Conservation (phyloP, 2,113 vertebrate species). For the Epinephelus lanceolatus region DNA sequence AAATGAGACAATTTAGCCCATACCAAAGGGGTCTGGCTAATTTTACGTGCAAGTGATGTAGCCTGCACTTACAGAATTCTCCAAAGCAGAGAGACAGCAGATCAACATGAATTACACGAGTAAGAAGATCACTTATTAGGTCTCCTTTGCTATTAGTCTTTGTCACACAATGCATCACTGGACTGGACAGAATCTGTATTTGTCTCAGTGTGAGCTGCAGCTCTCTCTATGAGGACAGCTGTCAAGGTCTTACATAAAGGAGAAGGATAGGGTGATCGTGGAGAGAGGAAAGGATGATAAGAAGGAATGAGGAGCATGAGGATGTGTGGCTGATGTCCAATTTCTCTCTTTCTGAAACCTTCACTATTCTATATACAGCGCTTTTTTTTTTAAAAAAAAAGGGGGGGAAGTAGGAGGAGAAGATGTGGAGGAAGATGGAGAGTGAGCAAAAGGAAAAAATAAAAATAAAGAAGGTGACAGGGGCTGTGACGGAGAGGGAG, state of each 20-base stretch:
- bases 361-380: constrained; percentile 7
- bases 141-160: not conserved
- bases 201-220: constrained; percentile 24
- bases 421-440: constrained; percentile 9
- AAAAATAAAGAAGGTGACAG: constrained; percentile 41
- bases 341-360: constrained; percentile 30
- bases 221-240: constrained; percentile 38
- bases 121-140: not conserved
- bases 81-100: no score
- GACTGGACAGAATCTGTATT: constrained; percentile 20
- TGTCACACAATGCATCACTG: constrained; percentile 16
- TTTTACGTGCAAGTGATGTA: no score
- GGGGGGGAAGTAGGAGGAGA: not conserved
- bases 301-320: constrained; percentile 7
- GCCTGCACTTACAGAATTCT: no score
- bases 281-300: constrained; percentile 29
- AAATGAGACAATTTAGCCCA: no score
- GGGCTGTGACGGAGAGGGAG: constrained; percentile 21
- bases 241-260: constrained; percentile 47
- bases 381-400: constrained; percentile 5
- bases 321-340: constrained; percentile 44
- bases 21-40: no score
- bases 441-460: constrained; percentile 9
- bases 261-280: constrained; percentile 4
- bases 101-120: no score